Evolutionary conservation across 2,888 invertebrate species (phyloP).

Genomic region (Lucinisca nassula): DNA sequence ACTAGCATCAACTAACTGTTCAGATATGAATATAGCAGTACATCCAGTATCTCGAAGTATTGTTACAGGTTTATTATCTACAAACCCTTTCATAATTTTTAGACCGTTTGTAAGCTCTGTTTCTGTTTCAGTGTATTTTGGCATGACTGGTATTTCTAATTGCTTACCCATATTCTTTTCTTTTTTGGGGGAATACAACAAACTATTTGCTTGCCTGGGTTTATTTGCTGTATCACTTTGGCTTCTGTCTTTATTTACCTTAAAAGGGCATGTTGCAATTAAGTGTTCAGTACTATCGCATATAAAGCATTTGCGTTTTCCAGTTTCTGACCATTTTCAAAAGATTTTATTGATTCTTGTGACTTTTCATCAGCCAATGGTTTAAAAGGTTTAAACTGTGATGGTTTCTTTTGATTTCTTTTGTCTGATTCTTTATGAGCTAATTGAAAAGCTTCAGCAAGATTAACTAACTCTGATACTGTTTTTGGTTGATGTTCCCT

Average conservation of each 20-base stretch:
- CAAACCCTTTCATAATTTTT: background rate
- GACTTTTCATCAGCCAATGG: no score
- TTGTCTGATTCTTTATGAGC: no score
- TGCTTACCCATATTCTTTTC: background rate
- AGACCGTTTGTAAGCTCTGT: background rate
- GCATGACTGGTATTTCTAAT: background rate
- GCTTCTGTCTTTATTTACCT: background rate
- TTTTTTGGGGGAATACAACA: background rate
- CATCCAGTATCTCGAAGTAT: constrained; percentile 6
- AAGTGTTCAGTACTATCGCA: constrained; percentile 22
- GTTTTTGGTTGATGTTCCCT: no score
- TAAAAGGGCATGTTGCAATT: constrained; percentile 16
- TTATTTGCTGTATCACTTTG: background rate
- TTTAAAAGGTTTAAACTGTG: no score
- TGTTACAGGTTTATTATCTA: background rate
- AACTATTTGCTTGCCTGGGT: background rate
- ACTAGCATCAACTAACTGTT: background rate
- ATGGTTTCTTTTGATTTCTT: no score
- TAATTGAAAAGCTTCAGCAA: no score
- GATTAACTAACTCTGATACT: no score
- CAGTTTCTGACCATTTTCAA: no score
- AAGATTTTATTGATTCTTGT: no score
- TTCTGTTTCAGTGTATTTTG: background rate
- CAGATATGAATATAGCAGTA: constrained; percentile 6
- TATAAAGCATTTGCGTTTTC: background rate